phyloP scores from a whole-genome alignment of 1,140 invertebrate species.

The Bombus haemorrhoidalis region DNA sequence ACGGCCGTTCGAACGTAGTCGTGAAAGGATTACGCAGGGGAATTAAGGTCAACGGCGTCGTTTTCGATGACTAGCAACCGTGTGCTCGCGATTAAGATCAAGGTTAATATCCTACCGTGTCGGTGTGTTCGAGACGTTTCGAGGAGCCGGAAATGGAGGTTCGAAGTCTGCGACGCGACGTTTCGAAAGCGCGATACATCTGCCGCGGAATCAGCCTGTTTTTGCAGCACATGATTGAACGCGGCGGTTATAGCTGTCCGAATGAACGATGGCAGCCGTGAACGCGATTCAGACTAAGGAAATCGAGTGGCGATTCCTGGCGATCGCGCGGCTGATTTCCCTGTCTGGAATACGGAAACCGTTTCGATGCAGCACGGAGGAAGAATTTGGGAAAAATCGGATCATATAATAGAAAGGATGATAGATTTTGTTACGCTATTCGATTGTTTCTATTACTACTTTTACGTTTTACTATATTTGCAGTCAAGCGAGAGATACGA shows the following conservation, averaged over 20 bases:
- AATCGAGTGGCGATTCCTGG: not conserved
- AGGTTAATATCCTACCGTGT: conserved; percentile 26
- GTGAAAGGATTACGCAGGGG: conserved; percentile 52
- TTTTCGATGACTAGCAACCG: conserved; percentile 39
- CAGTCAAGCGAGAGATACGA: not conserved
- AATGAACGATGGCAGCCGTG: not conserved
- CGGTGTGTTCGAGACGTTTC: not conserved
- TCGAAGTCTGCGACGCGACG: not conserved
- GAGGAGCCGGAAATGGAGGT: not conserved
- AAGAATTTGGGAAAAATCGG: not conserved
- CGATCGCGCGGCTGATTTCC: not conserved
- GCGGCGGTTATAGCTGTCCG: not conserved
- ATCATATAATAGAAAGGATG: not conserved
- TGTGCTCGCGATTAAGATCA: conserved; percentile 36
- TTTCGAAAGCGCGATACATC: conserved; percentile 15
- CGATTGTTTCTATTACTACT: not conserved
- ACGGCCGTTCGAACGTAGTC: conserved; percentile 38
- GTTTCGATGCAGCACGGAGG: not conserved
- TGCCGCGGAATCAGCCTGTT: not conserved
- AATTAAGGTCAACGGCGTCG: conserved; percentile 57
- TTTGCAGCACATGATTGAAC: not conserved
- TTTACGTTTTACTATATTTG: too few species aligned
- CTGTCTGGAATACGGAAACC: not conserved
- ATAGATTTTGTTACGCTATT: not conserved
- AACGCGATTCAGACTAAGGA: not conserved